Conservation (phyloP, 2,797 vertebrate genomes). For the Rhinella marina region DNA sequence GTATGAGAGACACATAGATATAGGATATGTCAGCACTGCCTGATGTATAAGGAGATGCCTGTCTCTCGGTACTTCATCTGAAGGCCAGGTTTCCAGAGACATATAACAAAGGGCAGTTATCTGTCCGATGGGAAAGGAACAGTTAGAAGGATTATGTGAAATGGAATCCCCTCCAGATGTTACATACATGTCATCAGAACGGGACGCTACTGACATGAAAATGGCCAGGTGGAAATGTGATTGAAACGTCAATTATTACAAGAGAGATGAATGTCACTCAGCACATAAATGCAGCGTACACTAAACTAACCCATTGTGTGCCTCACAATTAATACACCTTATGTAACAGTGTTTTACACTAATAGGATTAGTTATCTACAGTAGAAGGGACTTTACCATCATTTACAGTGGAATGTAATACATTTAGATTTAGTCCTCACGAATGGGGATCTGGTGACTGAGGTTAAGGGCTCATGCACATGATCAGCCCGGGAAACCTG, state of each 20-base stretch:
- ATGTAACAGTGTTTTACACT: not conserved
- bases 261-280: conserved; percentile 19
- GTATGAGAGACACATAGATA: too few relatives aligned
- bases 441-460: too few relatives aligned
- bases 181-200: conserved; percentile 44
- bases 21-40: not conserved
- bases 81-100: not conserved
- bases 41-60: not conserved
- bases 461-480: too few relatives aligned
- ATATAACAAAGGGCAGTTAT: conserved; percentile 47
- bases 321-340: not conserved
- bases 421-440: too few relatives aligned
- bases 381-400: not conserved
- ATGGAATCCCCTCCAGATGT: conserved; percentile 53
- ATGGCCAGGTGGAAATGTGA: conserved; percentile 34
- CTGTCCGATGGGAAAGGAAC: conserved; percentile 27
- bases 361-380: not conserved
- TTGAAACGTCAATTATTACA: conserved; percentile 21
- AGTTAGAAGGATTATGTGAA: conserved; percentile 49
- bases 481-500: too few relatives aligned
- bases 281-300: not conserved
- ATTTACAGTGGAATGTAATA: not conserved
- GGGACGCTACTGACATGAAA: conserved; percentile 44
- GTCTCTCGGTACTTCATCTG: not conserved
- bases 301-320: not conserved